phyloP scores from a whole-genome alignment of 1,140 invertebrate species.

The Reticulitermes speratus region DNA sequence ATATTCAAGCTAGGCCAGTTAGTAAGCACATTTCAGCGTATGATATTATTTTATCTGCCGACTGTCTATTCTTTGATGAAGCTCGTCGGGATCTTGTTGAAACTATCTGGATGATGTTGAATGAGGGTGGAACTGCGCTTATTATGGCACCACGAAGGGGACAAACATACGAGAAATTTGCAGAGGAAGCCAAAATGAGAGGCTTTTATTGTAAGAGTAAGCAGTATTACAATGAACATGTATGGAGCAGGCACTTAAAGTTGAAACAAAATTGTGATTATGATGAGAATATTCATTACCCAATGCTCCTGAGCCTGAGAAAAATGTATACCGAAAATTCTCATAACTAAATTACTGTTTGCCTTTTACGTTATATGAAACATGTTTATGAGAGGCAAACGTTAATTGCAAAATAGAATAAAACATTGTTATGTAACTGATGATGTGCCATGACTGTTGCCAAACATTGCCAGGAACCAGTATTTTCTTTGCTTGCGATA shows the following conservation, averaged over 20 bases:
- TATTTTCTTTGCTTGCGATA: neutral
- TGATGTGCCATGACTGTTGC: neutral
- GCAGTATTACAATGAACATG: constrained; percentile 60
- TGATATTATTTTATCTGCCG: constrained; percentile 73
- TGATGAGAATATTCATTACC: constrained; percentile 67
- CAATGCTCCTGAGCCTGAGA: constrained; percentile 59
- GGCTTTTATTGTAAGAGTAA: constrained; percentile 59
- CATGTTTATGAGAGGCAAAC: neutral
- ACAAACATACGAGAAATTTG: constrained; percentile 68
- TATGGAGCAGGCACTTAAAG: constrained; percentile 66
- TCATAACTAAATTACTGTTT: constrained; percentile 14
- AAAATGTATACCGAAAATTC: constrained; percentile 42
- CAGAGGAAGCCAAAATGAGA: constrained; percentile 55
- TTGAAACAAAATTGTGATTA: constrained; percentile 60
- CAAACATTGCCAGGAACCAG: constrained; percentile 24
- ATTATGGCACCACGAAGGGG: constrained; percentile 77
- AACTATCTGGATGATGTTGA: constrained; percentile 65
- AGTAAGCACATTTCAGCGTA: constrained; percentile 46
- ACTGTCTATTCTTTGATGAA: constrained; percentile 84
- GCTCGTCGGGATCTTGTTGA: constrained; percentile 67
- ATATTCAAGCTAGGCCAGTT: constrained; percentile 4
- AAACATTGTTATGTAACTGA: constrained; percentile 12
- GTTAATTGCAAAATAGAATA: neutral
- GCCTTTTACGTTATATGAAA: neutral
- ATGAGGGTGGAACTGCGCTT: constrained; percentile 63